Evolutionary conservation across 2,797 vertebrate species (phyloP), one percentile per base, ranked within the genome.

Genomic region (Cetoscarus ocellatus): DNA sequence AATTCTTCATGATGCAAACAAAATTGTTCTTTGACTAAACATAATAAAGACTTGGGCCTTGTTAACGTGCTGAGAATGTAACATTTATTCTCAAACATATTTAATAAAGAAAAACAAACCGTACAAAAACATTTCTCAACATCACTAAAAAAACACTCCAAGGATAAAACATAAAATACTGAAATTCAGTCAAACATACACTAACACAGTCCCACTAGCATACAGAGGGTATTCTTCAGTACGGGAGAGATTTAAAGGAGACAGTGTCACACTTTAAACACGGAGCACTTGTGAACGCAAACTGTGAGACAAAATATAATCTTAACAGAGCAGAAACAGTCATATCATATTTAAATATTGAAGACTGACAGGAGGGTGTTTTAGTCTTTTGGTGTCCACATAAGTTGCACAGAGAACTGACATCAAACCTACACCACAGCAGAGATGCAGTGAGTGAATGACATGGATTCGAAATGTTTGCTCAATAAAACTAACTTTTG

Each of bases 61-160:
- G 15, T 38, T 61, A 42, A 35, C 62, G 8, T 59, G 14, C 53
- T 47, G 61, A 75, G 57, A 69, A 62, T 67, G 10, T 45, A 49
- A 86, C 58, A 79, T 90, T 91, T 89, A 89, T 86, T 89, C 44
- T 55, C 38, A 63, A 73, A 61, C 15, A n/a, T 8, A 50, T 62
- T 63, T 55, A 53, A 49, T 27, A 61, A 77, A 17, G 11, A 79
- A 73, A 65, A 72, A 36, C 7, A 58, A 66, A 60, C 0, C 49
- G 9, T 60, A 73, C 51, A 43, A 77, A 61, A 48, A 62, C 2
- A 3, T 65, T 34, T 67, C 19, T 64, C 34, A 15, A 67, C 0
- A 70, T 40, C 45, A 72, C 50, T 19, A 15, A 39, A 45, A 62
- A 49, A 19, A 54, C 8, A 17, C 7, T 6, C 0, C 57, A 58